Percentiles rank a stretch among this genome's conserved stretches.
phyloP scores from a whole-genome alignment of 1,140 invertebrate genomes.

The Aphaenogaster ashmeadi region DNA sequence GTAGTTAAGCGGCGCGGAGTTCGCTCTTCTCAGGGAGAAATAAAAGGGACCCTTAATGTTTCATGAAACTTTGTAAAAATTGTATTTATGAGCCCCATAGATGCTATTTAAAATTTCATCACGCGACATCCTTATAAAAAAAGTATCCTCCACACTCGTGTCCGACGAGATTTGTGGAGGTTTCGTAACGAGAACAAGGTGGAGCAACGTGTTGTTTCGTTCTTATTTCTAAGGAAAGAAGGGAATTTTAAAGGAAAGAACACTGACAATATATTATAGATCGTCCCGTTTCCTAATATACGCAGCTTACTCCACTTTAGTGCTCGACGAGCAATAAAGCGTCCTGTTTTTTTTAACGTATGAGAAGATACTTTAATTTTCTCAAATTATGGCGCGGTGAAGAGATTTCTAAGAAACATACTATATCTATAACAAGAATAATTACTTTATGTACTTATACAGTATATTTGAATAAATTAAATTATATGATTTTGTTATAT shows the following conservation, averaged over 20 bases:
- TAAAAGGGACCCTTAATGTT: constrained; percentile 50
- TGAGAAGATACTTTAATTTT: constrained; percentile 1
- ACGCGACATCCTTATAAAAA: constrained; percentile 33
- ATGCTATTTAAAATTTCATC: constrained; percentile 51
- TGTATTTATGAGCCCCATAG: constrained; percentile 37
- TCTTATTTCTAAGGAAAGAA: not conserved
- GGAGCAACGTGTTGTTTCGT: not conserved
- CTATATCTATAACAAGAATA: not conserved
- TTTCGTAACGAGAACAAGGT: not conserved
- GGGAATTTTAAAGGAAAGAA: not conserved
- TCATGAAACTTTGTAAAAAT: constrained; percentile 56
- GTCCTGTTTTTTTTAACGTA: not conserved
- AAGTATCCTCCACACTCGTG: not conserved
- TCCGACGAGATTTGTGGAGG: constrained; percentile 27
- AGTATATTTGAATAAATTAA: not conserved
- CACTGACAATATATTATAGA: not conserved
- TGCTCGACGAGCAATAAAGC: not conserved
- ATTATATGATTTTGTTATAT: not conserved
- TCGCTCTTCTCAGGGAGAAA: constrained; percentile 35
- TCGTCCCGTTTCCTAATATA: not conserved
- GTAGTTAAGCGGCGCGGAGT: constrained; percentile 11
- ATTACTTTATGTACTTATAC: not conserved
- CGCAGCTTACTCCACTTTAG: not conserved
- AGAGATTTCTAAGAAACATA: not conserved
- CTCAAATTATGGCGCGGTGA: not conserved